Evolutionary conservation across 2,113 vertebrate species (phyloP), one percentile per base, ranked within the genome.

Genomic region (Dascyllus trimaculatus): DNA sequence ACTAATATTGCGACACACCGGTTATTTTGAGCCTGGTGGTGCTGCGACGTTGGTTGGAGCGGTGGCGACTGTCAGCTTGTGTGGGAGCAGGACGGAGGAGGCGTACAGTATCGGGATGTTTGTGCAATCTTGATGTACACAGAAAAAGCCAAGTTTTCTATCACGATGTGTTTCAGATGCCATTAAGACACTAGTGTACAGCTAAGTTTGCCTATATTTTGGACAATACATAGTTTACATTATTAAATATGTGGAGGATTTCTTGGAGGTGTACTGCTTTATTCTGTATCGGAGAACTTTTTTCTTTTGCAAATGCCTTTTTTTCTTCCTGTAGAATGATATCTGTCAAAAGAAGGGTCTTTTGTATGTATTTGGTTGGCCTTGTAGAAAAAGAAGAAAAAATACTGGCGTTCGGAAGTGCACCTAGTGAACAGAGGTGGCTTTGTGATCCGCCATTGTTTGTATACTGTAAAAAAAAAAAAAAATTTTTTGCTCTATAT

Each of bases 171-270:
- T 43, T n/a, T 80, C 54, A 25, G 58, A 80, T 61, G 74, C 78
- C 73, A 40, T 84, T 49, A 78, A 88, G 83, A 94, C 92, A 90
- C 88, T 94, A 92, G 87, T 91, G 92, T 93, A 93, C 89, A 94
- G 92, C 87, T 84, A 78, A 64, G 85, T 73, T 69, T 75, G 69
- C 89, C 71, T 79, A 15, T 88, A 60, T 87, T 84, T 71, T 86
- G 51, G 71, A 61, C 26, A 59, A 59, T 15, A 43, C 53, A 60
- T 89, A 75, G 91, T 93, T 94, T 93, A 89, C 93, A 91, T 82
- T 66, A 77, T 83, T 77, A 26, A 76, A 75, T 70, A 57, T 54
- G 48, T 82, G 75, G 82, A 82, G 73, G 64, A 85, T 85, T 80
- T 74, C 29, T 52, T 70, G 71, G 59, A 82, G 69, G 59, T 79